Evolutionary conservation across 2,113 vertebrate species (phyloP).

Genomic region (Candoia aspera): DNA sequence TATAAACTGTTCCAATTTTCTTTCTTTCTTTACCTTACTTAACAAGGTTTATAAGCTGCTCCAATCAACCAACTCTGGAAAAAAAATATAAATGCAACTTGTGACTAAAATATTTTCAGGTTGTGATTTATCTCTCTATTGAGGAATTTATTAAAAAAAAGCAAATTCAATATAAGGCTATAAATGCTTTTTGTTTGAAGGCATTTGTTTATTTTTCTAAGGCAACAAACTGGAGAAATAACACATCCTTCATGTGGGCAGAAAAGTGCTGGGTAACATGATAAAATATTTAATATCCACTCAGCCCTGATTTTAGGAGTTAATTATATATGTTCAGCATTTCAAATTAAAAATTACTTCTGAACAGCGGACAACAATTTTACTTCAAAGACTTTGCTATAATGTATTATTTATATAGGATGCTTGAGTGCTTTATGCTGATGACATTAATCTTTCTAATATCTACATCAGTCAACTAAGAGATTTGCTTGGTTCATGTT

Average conservation of each 20-base stretch:
- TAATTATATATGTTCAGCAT: constrained; percentile 12
- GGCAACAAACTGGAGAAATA: constrained; percentile 15
- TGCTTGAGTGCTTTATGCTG: neutral
- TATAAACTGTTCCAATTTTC: neutral
- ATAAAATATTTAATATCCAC: constrained; percentile 15
- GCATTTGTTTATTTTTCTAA: constrained; percentile 2
- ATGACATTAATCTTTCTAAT: neutral
- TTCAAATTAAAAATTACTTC: constrained; percentile 23
- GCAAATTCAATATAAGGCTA: constrained; percentile 36
- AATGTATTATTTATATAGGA: neutral
- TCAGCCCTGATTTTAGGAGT: neutral
- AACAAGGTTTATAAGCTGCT: neutral
- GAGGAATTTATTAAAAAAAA: constrained; percentile 31
- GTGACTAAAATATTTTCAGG: constrained; percentile 22
- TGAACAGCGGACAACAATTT: neutral
- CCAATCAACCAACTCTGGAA: neutral
- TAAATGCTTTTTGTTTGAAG: constrained; percentile 45
- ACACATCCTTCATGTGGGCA: neutral
- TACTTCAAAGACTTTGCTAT: neutral
- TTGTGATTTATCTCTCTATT: constrained; percentile 35
- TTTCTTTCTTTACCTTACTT: neutral
- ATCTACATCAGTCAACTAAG: neutral
- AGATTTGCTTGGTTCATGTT: constrained; percentile 2
- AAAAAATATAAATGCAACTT: constrained; percentile 29
- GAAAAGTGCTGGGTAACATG: constrained; percentile 13